Evolutionary conservation across 2,113 vertebrate genomes (phyloP).

Genomic region (Opisthocomus hoazin): DNA sequence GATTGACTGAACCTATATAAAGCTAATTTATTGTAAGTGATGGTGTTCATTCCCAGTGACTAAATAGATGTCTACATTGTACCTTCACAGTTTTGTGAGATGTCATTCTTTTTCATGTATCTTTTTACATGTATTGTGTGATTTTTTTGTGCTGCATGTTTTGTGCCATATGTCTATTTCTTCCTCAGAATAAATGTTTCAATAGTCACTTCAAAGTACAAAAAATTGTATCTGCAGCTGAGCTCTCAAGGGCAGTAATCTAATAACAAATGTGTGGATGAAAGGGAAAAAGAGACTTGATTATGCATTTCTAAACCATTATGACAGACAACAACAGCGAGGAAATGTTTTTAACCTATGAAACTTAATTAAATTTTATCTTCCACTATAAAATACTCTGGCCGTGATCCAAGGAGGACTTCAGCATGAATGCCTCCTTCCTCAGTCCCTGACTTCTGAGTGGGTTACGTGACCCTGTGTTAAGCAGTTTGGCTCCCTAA

Average conservation of each 20-base stretch:
- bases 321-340: neutral
- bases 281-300: conserved; percentile 11
- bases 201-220: neutral
- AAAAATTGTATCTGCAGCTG: neutral
- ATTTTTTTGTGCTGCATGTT: neutral
- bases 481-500: neutral
- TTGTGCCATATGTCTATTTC: neutral
- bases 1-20: neutral
- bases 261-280: neutral
- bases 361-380: conserved; percentile 51
- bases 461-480: neutral
- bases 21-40: neutral
- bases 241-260: conserved; percentile 22
- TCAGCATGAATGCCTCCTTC: neutral
- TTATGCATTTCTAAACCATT: conserved; percentile 38
- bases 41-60: neutral
- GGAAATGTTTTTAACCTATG: conserved; percentile 33
- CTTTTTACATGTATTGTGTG: neutral
- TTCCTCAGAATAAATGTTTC: neutral
- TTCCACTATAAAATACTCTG: neutral
- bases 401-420: neutral
- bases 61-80: neutral
- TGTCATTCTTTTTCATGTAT: neutral
- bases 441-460: neutral
- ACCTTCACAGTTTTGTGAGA: fast-evolving